Evolutionary conservation across 1,140 invertebrate species (phyloP).

Genomic region (Polypedilum pembai): DNA sequence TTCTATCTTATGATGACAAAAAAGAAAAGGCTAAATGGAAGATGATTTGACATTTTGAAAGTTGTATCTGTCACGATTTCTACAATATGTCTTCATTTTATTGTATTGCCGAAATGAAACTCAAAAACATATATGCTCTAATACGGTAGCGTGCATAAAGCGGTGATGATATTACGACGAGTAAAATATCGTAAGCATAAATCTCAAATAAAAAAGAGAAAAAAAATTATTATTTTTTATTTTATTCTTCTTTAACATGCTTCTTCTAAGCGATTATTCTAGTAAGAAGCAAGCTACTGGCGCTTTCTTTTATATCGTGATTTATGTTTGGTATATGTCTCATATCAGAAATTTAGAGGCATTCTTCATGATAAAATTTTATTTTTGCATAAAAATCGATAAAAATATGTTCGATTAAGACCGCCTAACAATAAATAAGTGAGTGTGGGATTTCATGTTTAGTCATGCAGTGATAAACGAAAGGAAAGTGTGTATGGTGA

Average conservation of each 20-base stretch:
- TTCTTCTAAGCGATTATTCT: not conserved
- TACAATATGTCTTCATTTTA: not conserved
- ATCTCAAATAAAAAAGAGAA: not conserved
- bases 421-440: not conserved
- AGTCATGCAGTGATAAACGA: constrained; percentile 3
- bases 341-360: not conserved
- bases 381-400: not conserved
- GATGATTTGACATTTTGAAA: not conserved
- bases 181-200: not conserved
- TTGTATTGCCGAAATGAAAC: no score
- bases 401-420: not conserved
- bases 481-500: not conserved
- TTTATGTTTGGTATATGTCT: not conserved
- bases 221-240: not conserved
- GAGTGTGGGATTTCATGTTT: not conserved
- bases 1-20: no score
- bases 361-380: not conserved
- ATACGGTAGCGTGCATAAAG: no score
- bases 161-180: not conserved
- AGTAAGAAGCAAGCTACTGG: not conserved
- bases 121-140: no score
- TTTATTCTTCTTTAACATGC: not conserved
- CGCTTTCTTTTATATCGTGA: not conserved
- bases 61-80: not conserved
- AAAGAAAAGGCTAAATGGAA: no score